Percentiles rank a stretch among this genome's conserved stretches.
These are phyloP conservation scores for Acleris emargana DNA, from an alignment of 2,888 invertebrate genomes.

Conservation along the genomic window DNA sequence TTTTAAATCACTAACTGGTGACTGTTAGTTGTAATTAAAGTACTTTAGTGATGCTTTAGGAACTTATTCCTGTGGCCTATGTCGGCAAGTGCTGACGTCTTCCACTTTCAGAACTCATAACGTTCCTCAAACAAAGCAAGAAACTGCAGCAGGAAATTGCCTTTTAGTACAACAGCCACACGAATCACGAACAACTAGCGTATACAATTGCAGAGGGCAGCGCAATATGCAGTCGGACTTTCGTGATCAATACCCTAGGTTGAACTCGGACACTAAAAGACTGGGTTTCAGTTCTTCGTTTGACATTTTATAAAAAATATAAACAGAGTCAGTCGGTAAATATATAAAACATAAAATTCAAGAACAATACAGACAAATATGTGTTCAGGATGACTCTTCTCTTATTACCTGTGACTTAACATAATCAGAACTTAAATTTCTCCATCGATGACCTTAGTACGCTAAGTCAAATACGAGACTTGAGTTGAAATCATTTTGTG, in stretches of 20 bases:
- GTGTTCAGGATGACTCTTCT: background rate
- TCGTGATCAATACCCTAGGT: constrained; percentile 30
- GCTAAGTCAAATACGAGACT: constrained; percentile 1
- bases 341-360: background rate
- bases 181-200: background rate
- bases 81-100: no score
- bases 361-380: background rate
- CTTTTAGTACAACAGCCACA: background rate
- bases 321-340: no score
- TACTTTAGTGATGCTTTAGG: no score
- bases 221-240: constrained; percentile 23
- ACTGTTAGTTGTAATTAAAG: no score
- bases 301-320: background rate
- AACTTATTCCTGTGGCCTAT: no score
- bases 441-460: constrained; percentile 2
- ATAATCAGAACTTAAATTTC: constrained; percentile 17
- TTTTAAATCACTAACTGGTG: no score
- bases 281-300: constrained; percentile 4
- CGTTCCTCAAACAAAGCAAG: constrained; percentile 1
- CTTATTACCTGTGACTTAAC: constrained; percentile 19
- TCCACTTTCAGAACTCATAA: background rate
- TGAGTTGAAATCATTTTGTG: constrained; percentile 3
- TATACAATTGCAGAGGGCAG: background rate
- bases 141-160: background rate
- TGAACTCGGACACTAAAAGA: constrained; percentile 17